Conservation (phyloP, 2,888 invertebrate species). For the Bimastos eiseni region DNA sequence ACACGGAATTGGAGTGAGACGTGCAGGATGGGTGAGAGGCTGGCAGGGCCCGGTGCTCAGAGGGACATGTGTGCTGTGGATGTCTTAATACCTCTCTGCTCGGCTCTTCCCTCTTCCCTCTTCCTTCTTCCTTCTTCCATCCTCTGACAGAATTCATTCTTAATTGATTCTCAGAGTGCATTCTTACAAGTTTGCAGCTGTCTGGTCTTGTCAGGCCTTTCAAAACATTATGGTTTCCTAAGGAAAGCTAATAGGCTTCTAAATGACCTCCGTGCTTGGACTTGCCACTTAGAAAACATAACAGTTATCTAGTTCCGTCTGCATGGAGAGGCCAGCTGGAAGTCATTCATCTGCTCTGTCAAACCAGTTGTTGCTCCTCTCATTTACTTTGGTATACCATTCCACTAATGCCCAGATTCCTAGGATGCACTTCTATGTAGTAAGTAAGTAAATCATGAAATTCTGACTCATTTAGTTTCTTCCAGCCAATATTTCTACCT, state of each 20-base stretch:
- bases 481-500: neutral
- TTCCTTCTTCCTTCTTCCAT: no score
- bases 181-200: conserved; percentile 13
- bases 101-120: no score
- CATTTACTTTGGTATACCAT: neutral
- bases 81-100: conserved; percentile 9
- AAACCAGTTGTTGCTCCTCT: neutral
- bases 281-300: conserved; percentile 6
- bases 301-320: neutral
- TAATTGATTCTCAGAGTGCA: conserved; percentile 13
- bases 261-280: neutral
- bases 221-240: neutral
- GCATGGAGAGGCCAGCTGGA: neutral
- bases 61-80: neutral
- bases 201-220: neutral
- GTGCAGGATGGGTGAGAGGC: neutral
- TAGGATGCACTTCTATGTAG: neutral
- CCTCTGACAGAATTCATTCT: neutral
- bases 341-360: neutral
- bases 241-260: neutral
- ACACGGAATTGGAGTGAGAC: neutral
- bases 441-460: neutral
- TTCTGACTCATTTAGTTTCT: neutral
- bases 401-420: conserved; percentile 4
- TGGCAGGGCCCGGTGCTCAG: neutral